Base-by-base conservation (phyloP, 2,113 vertebrate genomes). In the Felis chaus region DNA sequence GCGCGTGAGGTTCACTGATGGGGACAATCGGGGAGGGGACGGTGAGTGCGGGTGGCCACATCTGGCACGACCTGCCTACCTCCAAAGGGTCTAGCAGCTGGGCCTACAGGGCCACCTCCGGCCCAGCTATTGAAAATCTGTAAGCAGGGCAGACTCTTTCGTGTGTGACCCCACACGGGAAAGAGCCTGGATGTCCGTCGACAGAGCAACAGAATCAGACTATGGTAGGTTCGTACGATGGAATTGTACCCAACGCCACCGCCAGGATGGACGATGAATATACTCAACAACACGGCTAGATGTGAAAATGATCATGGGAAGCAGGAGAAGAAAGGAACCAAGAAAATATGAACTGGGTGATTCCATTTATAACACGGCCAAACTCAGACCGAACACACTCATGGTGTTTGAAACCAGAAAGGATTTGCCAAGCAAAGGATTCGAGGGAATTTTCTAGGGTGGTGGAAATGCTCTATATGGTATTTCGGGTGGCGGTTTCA, bases 1-100 rank as follows among this genome's bases (percentile, higher is more conserved):
- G 99, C 94, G 99, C 99, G 27, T 99, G 99, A 80, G 99, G 99
- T 98, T 99, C 99, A 97, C 99, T 99, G 95, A 76, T 1, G 53
- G 89, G 88, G 91, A 95, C 53, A 91, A 66, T 48, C 7, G 8
- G 45, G 55, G 63, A 84, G 53, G 57, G 63, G 79, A 36, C 2
- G 89, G 68, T 97, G 45, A 96, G 73, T 0, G 19, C 9, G 6
- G 23, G 31, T 18, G 53, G 71, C 31, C 87, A 68, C 12, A 4
- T 27, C 48, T 63, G 12, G 45, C 27, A 50, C 39, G 31, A 65
- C 74, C 45, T 1, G 4, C 29, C 65, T 1, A 5, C 21, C 66
- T 66, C 13, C 6, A 12, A 25, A 45, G 8, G 50, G 48, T 25
- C 83, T 39, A 50, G 57, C 66, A 71, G 31, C 41, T 39, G 53